Evolutionary conservation across 2,888 invertebrate species (phyloP), one percentile per base, ranked within the genome.

Genomic region (Synergus umbraculus): DNA sequence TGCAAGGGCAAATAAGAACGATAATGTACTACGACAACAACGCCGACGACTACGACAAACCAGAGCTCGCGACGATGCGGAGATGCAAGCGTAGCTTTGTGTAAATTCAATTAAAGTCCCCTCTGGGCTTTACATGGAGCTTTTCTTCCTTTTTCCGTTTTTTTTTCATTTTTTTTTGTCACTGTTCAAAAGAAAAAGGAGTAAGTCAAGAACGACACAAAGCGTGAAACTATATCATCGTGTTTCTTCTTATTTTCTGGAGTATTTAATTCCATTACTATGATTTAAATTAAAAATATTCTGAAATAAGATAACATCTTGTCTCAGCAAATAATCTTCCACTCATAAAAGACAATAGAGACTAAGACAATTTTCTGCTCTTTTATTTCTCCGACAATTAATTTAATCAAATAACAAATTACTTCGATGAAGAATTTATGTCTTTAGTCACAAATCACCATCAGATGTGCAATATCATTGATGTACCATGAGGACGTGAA

Each of bases 21-120:
- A 73, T 73, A 73, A 73, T 73, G 54, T 73, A 73, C 73, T 73
- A 73, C 73, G 73, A 73, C 73, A 73, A 73, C 54, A 58, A 18
- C 73, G 37, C 49, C 54, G 49, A 15, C 37, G 41, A 73, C 54
- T 54, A n/a, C 54, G 54, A 41, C 73, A 73, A 73, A 73, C 73
- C 73, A 73, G 73, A 73, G 54, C 73, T 73, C 73, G 41, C 49
- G 54, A 73, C n/a, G 54, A 54, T 58, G 73, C 54, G 49, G 54
- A 73, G 73, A 73, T 58, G 54, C 73, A 73, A 58, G 73, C 73
- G 54, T 58, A 73, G 73, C 73, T 73, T 73, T 73, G 73, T 73
- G 73, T 58, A 73, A 73, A 73, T 73, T 73, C 54, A 73, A 58
- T 73, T 73, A 73, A 73, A 73, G 73, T 73, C 54, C 54, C 73